phyloP scores from a whole-genome alignment of 2,113 vertebrate genomes.

The Spea multiplicata region DNA sequence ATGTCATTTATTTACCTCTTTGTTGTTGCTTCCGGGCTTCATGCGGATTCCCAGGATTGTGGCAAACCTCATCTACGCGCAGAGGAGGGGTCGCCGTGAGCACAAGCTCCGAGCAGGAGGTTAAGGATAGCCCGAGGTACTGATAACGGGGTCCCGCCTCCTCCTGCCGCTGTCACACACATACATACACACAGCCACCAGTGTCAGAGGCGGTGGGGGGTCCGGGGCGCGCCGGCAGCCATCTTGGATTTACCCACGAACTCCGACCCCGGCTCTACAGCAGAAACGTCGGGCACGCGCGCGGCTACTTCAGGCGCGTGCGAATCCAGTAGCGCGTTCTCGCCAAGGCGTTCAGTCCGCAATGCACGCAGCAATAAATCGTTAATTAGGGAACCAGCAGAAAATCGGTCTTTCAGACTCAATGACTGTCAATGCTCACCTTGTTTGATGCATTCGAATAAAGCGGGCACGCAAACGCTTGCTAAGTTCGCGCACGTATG shows the following conservation, averaged over 20 bases:
- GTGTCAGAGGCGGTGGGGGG: constrained; percentile 23
- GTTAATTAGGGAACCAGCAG: no score
- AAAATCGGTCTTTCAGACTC: no score
- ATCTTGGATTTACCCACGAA: constrained; percentile 39
- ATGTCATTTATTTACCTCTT: constrained; percentile 17
- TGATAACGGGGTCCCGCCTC: constrained; percentile 1
- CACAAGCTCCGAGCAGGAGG: not conserved
- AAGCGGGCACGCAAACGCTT: no score
- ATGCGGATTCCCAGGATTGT: not conserved
- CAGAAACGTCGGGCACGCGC: not conserved
- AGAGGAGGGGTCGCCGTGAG: not conserved
- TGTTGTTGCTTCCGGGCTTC: constrained; percentile 24
- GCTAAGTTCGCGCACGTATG: no score
- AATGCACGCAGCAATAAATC: not conserved
- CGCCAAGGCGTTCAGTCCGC: not conserved
- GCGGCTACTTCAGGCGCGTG: not conserved
- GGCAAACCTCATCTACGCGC: constrained; percentile 7
- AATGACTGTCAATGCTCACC: no score
- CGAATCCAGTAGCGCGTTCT: not conserved
- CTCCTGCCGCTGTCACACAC: constrained; percentile 32
- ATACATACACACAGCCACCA: constrained; percentile 2
- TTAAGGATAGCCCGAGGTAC: not conserved
- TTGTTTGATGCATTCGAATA: no score
- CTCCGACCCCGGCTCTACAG: constrained; percentile 9
- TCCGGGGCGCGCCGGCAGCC: constrained; percentile 33